These are phyloP conservation scores for Steatornis caripensis DNA, from an alignment of 2,113 vertebrate genomes.

Conservation along the genomic window DNA sequence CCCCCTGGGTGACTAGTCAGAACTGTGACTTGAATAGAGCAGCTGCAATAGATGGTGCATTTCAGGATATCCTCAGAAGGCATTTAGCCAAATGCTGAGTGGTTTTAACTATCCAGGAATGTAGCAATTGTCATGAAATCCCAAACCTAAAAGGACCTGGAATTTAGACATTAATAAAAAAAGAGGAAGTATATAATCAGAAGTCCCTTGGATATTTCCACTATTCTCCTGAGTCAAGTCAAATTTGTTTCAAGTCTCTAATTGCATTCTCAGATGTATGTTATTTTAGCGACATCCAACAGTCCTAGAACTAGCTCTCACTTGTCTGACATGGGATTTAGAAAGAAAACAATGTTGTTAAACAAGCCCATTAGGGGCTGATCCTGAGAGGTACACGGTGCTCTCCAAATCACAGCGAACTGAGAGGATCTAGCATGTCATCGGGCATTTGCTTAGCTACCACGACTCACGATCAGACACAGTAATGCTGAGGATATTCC, in stretches of 20 bases:
- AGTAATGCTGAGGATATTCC: background rate
- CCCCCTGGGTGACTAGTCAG: slow-evolving; percentile 38
- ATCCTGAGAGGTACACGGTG: background rate
- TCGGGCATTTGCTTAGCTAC: background rate
- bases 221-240: background rate
- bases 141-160: background rate
- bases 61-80: slow-evolving; percentile 37
- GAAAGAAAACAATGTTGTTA: background rate
- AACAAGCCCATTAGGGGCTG: background rate
- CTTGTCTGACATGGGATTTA: background rate
- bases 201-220: background rate
- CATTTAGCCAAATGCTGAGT: slow-evolving; percentile 45
- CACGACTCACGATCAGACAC: background rate
- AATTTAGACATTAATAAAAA: background rate
- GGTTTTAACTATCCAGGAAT: slow-evolving; percentile 31
- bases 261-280: background rate
- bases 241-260: slow-evolving; percentile 28
- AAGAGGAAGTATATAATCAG: background rate
- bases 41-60: slow-evolving; percentile 35
- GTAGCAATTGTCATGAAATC: slow-evolving; percentile 31
- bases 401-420: background rate
- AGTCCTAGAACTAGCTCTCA: background rate
- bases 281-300: background rate
- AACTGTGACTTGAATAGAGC: slow-evolving; percentile 58
- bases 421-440: background rate